Conservation (phyloP, 2,113 vertebrate genomes). For the Xiphophorus couchianus region DNA sequence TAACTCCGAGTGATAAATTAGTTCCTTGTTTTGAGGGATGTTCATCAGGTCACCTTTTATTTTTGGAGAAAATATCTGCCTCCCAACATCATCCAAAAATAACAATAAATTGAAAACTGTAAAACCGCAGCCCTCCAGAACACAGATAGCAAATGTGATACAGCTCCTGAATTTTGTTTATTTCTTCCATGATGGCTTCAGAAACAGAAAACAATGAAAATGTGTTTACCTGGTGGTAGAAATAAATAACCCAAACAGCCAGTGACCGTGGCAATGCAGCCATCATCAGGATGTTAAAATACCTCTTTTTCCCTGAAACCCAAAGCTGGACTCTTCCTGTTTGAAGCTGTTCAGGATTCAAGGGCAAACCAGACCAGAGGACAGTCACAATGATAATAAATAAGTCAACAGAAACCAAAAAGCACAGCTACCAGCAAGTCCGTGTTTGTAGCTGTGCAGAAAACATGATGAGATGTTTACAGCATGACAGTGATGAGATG, state of each 20-base stretch:
- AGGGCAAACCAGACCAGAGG: constrained; percentile 48
- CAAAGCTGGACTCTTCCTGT: constrained; percentile 36
- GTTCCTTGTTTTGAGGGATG: too few relatives aligned
- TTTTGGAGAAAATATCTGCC: too few relatives aligned
- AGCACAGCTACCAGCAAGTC: background rate
- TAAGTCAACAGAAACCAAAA: constrained; percentile 1
- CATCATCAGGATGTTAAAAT: constrained; percentile 41
- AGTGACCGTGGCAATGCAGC: constrained; percentile 39
- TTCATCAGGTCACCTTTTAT: too few relatives aligned
- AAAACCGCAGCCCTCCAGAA: background rate
- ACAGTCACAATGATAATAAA: constrained; percentile 9
- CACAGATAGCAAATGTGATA: background rate
- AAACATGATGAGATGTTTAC: background rate
- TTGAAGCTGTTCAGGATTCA: constrained; percentile 39
- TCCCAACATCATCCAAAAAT: background rate
- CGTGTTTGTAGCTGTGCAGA: background rate
- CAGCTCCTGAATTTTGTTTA: background rate
- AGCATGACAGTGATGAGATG: background rate
- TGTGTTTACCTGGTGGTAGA: constrained; percentile 7
- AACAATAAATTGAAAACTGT: background rate
- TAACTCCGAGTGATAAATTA: too few relatives aligned
- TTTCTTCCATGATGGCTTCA: background rate
- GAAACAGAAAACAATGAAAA: background rate
- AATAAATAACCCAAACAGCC: constrained; percentile 42
- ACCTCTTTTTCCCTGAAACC: constrained; percentile 52